Conservation (phyloP, 2,888 invertebrate species). For the Limenitis camilla region DNA sequence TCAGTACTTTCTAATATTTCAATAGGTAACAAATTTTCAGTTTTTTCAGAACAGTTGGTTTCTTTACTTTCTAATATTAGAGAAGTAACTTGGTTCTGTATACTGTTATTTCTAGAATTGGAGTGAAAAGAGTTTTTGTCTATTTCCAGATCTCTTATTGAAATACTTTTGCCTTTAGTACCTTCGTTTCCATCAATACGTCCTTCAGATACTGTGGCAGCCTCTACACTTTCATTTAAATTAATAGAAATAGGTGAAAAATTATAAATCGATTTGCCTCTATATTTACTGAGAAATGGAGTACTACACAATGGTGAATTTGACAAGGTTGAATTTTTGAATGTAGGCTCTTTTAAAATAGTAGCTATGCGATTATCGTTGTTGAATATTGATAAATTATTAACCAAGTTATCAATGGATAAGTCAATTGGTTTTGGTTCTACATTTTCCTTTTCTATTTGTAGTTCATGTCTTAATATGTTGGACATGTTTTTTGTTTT, state of each 20-base stretch:
- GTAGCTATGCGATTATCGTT: slow-evolving; percentile 26
- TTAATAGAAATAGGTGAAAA: slow-evolving; percentile 53
- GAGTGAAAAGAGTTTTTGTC: background rate
- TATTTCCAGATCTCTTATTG: slow-evolving; percentile 14
- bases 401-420: slow-evolving; percentile 52
- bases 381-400: slow-evolving; percentile 43
- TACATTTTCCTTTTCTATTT: slow-evolving; percentile 43
- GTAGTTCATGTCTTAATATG: slow-evolving; percentile 44
- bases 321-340: too few species aligned
- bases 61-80: slow-evolving; percentile 6
- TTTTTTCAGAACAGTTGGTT: background rate
- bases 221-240: slow-evolving; percentile 31
- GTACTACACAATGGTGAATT: slow-evolving; percentile 59
- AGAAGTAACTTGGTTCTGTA: background rate
- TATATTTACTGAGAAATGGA: slow-evolving; percentile 54
- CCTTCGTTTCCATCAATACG: slow-evolving; percentile 18
- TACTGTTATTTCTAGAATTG: background rate
- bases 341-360: too few species aligned
- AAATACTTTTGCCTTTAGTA: slow-evolving; percentile 14
- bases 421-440: slow-evolving; percentile 37
- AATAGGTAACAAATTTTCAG: background rate
- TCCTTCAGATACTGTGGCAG: slow-evolving; percentile 13
- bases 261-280: slow-evolving; percentile 56
- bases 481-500: slow-evolving; percentile 39
- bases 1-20: slow-evolving; percentile 17